These are phyloP conservation scores for Tetrao urogallus DNA, from an alignment of 2,113 vertebrate species.

Conservation along the genomic window DNA sequence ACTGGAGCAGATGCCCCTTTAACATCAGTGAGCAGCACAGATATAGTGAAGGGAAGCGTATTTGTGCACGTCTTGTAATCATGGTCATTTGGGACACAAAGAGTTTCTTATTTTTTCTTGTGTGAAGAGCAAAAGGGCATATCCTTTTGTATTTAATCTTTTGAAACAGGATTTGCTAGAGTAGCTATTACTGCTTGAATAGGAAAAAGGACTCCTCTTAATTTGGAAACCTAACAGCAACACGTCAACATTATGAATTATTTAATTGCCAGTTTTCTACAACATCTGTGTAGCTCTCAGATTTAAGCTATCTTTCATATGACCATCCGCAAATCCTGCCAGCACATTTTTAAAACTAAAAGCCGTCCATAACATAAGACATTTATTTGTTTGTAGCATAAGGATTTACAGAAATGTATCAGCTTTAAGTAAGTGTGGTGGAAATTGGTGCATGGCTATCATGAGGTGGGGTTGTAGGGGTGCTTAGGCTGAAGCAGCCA, in stretches of 20 bases:
- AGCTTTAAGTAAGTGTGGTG: not conserved
- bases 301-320: not conserved
- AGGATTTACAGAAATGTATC: not conserved
- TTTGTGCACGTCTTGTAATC: not conserved
- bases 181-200: not conserved
- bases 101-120: not conserved
- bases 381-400: not conserved
- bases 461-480: not conserved
- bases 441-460: not conserved
- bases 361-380: not conserved
- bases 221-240: slow-evolving; percentile 7
- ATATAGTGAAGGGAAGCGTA: not conserved
- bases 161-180: not conserved
- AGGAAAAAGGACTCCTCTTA: not conserved
- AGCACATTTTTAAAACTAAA: not conserved
- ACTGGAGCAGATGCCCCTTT: not conserved
- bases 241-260: not conserved
- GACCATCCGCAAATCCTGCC: not conserved
- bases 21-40: not conserved
- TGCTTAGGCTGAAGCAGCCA: not conserved
- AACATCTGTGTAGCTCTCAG: not conserved
- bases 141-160: not conserved
- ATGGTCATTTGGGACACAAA: not conserved
- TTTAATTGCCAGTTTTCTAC: slow-evolving; percentile 13
- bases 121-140: not conserved